Evolutionary conservation across 1,140 invertebrate genomes (phyloP).

Genomic region (Lamellibrachia luymesi): DNA sequence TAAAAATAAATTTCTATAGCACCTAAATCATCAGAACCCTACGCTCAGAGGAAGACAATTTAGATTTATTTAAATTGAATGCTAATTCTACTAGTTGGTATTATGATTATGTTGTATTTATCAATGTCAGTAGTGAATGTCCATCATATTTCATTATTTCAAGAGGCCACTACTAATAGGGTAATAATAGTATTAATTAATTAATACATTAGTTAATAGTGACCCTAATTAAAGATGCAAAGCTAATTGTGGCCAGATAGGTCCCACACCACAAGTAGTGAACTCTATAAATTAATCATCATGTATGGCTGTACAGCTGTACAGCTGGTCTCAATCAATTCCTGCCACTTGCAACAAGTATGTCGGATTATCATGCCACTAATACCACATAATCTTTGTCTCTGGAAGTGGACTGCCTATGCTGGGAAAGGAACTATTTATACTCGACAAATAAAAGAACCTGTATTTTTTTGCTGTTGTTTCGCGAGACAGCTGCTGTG

Average conservation of each 20-base stretch:
- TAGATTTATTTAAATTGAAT: too few species aligned
- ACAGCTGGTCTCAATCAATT: background rate
- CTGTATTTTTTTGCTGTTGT: background rate
- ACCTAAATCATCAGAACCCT: too few species aligned
- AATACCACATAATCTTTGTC: background rate
- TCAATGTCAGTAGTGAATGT: too few species aligned
- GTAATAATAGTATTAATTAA: background rate
- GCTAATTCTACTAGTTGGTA: too few species aligned
- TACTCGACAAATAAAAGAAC: background rate
- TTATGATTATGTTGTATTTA: too few species aligned
- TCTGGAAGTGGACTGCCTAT: background rate
- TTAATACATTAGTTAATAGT: background rate
- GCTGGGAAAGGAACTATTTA: background rate
- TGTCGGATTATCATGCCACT: background rate
- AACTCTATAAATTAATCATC: background rate
- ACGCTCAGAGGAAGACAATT: too few species aligned
- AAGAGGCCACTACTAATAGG: background rate
- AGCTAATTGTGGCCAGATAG: background rate
- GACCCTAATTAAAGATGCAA: background rate
- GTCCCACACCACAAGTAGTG: background rate
- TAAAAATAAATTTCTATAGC: too few species aligned
- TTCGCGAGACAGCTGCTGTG: background rate
- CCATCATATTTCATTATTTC: too few species aligned
- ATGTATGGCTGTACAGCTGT: background rate
- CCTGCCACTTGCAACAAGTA: background rate